These are phyloP conservation scores for Nymphalis io DNA, from an alignment of 1,140 invertebrate species.

Conservation along the genomic window DNA sequence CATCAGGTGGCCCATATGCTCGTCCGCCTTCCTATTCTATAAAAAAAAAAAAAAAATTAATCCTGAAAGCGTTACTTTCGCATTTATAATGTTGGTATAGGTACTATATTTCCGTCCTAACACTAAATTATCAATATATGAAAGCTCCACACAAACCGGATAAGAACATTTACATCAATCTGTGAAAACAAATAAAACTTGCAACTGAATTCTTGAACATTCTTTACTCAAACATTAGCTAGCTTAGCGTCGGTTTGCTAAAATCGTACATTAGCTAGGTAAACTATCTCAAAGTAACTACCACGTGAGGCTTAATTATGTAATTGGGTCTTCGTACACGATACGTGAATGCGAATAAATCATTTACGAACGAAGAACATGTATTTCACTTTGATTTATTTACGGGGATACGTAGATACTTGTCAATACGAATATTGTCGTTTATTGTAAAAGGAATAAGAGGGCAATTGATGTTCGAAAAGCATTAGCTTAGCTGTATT, in stretches of 20 bases:
- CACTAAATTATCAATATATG: too few species aligned
- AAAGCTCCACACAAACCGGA: too few species aligned
- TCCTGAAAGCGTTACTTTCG: too few species aligned
- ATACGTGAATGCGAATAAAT: constrained; percentile 8
- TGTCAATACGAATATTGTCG: neutral
- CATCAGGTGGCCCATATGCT: too few species aligned
- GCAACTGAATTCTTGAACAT: too few species aligned
- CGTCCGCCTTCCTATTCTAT: too few species aligned
- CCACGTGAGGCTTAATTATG: neutral
- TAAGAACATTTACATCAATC: too few species aligned
- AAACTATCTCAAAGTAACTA: neutral
- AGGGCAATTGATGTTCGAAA: neutral
- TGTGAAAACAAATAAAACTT: too few species aligned
- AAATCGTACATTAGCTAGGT: neutral
- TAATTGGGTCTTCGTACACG: neutral
- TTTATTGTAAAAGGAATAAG: constrained; percentile 1
- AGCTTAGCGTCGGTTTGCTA: neutral
- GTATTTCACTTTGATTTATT: constrained; percentile 18
- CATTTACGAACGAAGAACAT: constrained; percentile 7
- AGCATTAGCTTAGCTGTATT: neutral
- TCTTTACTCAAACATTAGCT: neutral
- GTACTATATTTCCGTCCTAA: too few species aligned
- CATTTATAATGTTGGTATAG: too few species aligned
- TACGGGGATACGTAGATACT: constrained; percentile 5
- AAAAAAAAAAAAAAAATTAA: too few species aligned